Conservation (phyloP, 2,888 invertebrate species). For the Candidula unifasciata region DNA sequence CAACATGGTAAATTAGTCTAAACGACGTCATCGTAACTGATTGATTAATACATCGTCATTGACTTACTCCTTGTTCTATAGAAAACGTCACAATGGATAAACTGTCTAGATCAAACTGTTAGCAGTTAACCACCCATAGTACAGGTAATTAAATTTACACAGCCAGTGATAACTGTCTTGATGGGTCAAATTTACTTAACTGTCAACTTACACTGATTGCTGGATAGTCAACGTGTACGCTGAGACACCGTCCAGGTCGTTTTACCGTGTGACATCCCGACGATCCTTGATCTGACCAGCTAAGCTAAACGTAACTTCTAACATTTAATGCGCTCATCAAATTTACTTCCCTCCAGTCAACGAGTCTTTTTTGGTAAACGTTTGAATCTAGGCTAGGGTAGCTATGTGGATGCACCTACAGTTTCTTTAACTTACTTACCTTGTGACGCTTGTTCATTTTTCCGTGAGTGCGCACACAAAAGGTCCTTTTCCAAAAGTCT, state of each 20-base stretch:
- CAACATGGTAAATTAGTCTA: too few species aligned
- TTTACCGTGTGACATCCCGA: neutral
- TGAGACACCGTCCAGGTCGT: neutral
- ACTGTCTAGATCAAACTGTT: too few species aligned
- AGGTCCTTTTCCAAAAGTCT: too few species aligned
- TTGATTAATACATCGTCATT: too few species aligned
- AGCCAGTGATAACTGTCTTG: neutral
- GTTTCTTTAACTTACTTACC: neutral
- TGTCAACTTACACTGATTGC: slow-evolving; percentile 6
- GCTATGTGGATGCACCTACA: too few species aligned
- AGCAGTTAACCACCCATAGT: too few species aligned
- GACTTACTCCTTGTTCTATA: too few species aligned
- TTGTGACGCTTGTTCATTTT: neutral
- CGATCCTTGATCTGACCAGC: neutral
- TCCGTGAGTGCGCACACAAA: neutral
- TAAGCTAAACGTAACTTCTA: neutral
- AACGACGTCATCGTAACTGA: too few species aligned
- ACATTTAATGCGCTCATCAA: neutral
- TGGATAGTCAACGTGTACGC: slow-evolving; percentile 3
- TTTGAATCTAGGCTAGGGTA: neutral
- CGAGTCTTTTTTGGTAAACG: too few species aligned
- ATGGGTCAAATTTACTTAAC: neutral
- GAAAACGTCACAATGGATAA: too few species aligned
- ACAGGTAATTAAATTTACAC: neutral
- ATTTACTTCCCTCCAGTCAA: neutral